These are phyloP conservation scores for Holothuria scabra DNA, from an alignment of 53 echinoderm and acorn worm species.

Conservation along the genomic window DNA sequence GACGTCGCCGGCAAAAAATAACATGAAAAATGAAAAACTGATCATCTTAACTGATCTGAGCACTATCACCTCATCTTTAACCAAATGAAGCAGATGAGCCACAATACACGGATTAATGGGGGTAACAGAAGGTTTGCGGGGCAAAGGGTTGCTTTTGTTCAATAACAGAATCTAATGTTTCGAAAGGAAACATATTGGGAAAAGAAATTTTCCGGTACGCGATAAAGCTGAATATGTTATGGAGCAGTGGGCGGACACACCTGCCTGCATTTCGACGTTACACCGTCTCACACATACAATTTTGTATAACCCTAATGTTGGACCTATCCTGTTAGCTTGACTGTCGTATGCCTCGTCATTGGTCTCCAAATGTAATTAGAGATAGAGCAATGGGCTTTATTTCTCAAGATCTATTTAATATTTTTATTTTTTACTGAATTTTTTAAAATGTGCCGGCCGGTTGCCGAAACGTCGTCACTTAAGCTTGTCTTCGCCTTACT, in stretches of 20 bases:
- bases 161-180: constrained; percentile 32
- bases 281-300: neutral
- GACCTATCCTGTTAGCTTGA: neutral
- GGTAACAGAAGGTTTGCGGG: constrained; percentile 38
- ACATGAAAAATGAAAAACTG: too few relatives aligned
- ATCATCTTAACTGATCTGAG: too few relatives aligned
- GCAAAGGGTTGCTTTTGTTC: constrained; percentile 31
- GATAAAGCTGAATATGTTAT: constrained; percentile 17
- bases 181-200: constrained; percentile 33
- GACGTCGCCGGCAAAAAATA: neutral
- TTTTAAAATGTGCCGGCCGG: constrained; percentile 43
- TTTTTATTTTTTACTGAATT: constrained; percentile 36
- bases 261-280: constrained; percentile 24
- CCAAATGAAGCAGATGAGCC: neutral
- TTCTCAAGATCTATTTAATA: constrained; percentile 39
- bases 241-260: constrained; percentile 17
- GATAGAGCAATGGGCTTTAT: constrained; percentile 10
- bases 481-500: constrained; percentile 19
- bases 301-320: constrained; percentile 1
- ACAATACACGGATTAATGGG: constrained; percentile 20
- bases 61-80: too few relatives aligned
- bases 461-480: constrained; percentile 35
- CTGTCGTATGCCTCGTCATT: constrained; percentile 40
- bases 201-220: neutral
- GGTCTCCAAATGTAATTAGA: constrained; percentile 39